Base-by-base conservation (phyloP, 2,888 invertebrate species). In the Trichopria drosophilae region DNA sequence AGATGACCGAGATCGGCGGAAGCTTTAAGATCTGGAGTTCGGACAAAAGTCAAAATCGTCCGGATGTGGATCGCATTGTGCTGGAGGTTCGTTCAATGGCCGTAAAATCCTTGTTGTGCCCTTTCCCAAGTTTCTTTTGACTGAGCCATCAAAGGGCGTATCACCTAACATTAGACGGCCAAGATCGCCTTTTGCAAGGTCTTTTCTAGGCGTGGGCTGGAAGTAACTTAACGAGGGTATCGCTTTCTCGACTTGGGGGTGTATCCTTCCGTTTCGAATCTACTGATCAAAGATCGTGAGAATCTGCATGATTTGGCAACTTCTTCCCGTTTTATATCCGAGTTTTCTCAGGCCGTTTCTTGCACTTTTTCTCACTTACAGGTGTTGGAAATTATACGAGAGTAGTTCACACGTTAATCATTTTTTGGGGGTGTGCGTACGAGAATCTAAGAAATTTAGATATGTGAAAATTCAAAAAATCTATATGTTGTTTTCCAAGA, bases 71-170 rank as follows among this genome's bases (percentile, higher is more conserved):
- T 46, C 46, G 44, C 56, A 65, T 64, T 71, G 71, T 68, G 61
- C 34, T 46, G 51, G 53, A 62, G 52, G 49, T 42, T 41, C 42
- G 59, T 55, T 68, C 69, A 71, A 73, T 70, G 68, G 68, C 65
- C 73, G 67, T 73, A 67, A 73, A 73, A 73, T 73, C 64, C 62
- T 57, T 72, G 72, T 73, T 72, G 69, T 72, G 63, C 70, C 67
- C 66, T 71, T 67, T 65, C 59, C 26, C 56, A 64, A 62, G 66
- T 58, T 60, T 61, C 58, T 62, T 67, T 70, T 68, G 59, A 64
- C 61, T 43, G 51, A 43, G 42, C 43, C 48, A 50, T 65, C 59
- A 66, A 67, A 64, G 54, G 60, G 36, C 34, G 51, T 53, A 44
- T 51, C 23, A 49, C 58, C 54, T 55, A 51, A 53, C 39, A 44